These are phyloP conservation scores for Mus spretus DNA, from an alignment of 2,797 vertebrate species.

Conservation along the genomic window DNA sequence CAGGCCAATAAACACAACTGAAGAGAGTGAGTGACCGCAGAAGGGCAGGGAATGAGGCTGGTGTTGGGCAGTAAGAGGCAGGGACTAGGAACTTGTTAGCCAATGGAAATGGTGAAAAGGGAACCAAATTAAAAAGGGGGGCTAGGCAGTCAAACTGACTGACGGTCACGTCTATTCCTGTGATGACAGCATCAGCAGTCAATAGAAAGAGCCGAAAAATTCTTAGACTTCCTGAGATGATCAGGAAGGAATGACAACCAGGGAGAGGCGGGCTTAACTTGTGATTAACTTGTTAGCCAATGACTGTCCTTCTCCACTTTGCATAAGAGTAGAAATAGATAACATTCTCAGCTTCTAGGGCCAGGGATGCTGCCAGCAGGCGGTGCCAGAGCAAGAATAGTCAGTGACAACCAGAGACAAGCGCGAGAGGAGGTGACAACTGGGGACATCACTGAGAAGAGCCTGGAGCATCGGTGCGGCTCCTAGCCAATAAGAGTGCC, in stretches of 20 bases:
- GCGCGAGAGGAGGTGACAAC: constrained; percentile 72
- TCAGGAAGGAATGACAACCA: constrained; percentile 62
- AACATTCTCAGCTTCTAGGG: not conserved
- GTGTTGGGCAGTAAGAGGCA: not conserved
- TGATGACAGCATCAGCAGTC: constrained; percentile 65
- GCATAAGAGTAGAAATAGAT: constrained; percentile 1
- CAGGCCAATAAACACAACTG: constrained; percentile 70
- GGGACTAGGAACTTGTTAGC: not conserved
- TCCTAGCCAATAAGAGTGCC: constrained; percentile 59
- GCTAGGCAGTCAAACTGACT: constrained; percentile 23
- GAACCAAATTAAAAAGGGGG: constrained; percentile 66
- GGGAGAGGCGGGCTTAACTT: constrained; percentile 1
- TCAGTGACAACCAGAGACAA: constrained; percentile 79
- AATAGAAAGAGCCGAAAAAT: constrained; percentile 67
- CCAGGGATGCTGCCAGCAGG: constrained; percentile 64
- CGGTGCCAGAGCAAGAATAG: constrained; percentile 57
- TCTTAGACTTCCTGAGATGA: constrained; percentile 62
- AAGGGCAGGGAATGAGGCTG: constrained; percentile 60
- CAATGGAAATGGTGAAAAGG: not conserved
- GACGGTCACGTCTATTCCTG: not conserved
- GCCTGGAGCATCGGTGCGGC: not conserved
- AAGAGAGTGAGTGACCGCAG: constrained; percentile 6
- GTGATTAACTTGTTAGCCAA: constrained; percentile 73
- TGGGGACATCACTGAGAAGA: constrained; percentile 75
- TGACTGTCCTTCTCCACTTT: constrained; percentile 47